phyloP scores from a whole-genome alignment of 2,797 vertebrate species.

The Vipera ursinii region DNA sequence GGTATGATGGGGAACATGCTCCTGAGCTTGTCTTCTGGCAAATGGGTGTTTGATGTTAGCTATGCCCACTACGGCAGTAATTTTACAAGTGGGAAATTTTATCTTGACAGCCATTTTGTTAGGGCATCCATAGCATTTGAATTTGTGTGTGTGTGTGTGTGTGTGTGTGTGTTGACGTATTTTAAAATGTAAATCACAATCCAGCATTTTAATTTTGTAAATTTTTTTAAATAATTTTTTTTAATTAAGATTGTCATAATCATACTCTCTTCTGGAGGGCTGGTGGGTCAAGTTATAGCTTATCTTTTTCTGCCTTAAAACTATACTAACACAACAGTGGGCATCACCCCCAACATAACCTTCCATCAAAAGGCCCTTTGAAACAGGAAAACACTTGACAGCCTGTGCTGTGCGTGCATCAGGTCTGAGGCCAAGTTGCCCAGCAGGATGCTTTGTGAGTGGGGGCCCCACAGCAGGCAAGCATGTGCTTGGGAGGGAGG shows the following conservation, averaged over 20 bases:
- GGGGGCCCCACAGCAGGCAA: neutral
- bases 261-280: conserved; percentile 88
- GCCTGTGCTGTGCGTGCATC: conserved; percentile 76
- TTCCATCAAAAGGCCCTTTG: conserved; percentile 97
- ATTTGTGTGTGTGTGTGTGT: neutral
- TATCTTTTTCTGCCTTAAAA: conserved; percentile 70
- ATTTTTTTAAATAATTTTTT: neutral
- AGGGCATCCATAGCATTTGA: neutral
- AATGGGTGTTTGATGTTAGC: neutral
- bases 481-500: conserved; percentile 42
- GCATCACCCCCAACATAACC: conserved; percentile 80
- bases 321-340: conserved; percentile 79
- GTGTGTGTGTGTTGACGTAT: neutral
- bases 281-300: conserved; percentile 82
- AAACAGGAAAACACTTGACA: conserved; percentile 94
- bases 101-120: neutral
- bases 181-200: neutral
- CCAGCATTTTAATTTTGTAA: neutral
- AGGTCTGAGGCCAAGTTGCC: neutral
- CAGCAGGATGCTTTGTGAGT: conserved; percentile 20
- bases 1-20: neutral
- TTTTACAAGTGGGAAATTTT: neutral
- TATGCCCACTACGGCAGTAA: neutral
- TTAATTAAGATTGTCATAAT: conserved; percentile 76
- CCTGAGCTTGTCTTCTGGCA: neutral